phyloP scores from a whole-genome alignment of 2,888 invertebrate species.

The Drosophila setosimentum region DNA sequence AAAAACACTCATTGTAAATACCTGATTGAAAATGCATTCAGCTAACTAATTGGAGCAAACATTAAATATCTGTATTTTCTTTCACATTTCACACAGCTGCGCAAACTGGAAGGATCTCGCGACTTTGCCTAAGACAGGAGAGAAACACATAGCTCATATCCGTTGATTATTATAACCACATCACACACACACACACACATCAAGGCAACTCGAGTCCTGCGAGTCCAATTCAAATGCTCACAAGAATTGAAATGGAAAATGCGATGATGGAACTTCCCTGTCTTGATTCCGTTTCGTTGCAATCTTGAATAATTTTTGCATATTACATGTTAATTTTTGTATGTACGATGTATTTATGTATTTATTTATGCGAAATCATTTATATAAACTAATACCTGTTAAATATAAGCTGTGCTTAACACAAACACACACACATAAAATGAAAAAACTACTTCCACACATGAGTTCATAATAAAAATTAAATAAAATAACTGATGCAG shows the following conservation, averaged over 20 bases:
- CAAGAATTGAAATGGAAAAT: slow-evolving; percentile 24
- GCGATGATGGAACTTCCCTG: slow-evolving; percentile 1
- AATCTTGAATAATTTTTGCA: slow-evolving; percentile 48
- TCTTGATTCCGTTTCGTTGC: slow-evolving; percentile 48
- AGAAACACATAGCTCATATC: neutral
- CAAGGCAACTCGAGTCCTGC: slow-evolving; percentile 27
- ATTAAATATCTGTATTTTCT: slow-evolving; percentile 34
- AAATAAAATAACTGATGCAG: neutral
- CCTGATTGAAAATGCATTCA: neutral
- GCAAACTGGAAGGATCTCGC: slow-evolving; percentile 78
- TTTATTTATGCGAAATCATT: slow-evolving; percentile 67
- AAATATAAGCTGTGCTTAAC: slow-evolving; percentile 65
- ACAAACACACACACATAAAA: slow-evolving; percentile 5
- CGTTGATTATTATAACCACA: neutral
- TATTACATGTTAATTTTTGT: slow-evolving; percentile 56
- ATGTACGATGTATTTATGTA: slow-evolving; percentile 62
- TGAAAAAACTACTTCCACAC: slow-evolving; percentile 40
- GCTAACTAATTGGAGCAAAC: neutral
- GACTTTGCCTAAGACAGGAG: slow-evolving; percentile 64
- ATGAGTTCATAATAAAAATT: slow-evolving; percentile 55
- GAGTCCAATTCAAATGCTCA: slow-evolving; percentile 46
- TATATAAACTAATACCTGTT: slow-evolving; percentile 63
- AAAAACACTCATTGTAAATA: slow-evolving; percentile 46
- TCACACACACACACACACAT: neutral
- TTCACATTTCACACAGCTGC: slow-evolving; percentile 61